Conservation (phyloP, 2,888 invertebrate genomes). For the Polia nebulosa region DNA sequence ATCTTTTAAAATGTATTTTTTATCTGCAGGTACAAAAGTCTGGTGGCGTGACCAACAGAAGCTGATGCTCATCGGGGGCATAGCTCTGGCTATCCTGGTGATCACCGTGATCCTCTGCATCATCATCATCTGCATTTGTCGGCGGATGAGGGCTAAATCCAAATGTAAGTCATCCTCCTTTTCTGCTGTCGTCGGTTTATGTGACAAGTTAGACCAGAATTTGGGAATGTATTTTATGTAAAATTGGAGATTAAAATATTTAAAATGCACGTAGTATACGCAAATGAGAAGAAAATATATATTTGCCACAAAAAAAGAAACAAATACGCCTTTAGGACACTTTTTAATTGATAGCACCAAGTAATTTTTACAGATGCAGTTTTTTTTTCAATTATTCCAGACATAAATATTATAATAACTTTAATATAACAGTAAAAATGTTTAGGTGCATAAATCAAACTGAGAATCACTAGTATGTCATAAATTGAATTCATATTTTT, state of each 20-base stretch:
- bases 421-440: background rate
- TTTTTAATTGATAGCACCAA: background rate
- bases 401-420: background rate
- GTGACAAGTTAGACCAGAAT: slow-evolving; percentile 39
- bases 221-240: background rate
- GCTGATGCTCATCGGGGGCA: slow-evolving; percentile 92
- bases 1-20: background rate
- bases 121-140: slow-evolving; percentile 96
- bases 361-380: background rate
- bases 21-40: slow-evolving; percentile 92
- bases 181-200: slow-evolving; percentile 26
- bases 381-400: background rate
- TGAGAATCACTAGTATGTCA: no score
- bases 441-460: background rate
- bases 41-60: slow-evolving; percentile 97
- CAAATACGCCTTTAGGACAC: background rate
- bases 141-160: slow-evolving; percentile 95
- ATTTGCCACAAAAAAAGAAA: background rate
- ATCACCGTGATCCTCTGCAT: slow-evolving; percentile 95
- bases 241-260: background rate
- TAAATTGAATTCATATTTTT: background rate
- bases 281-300: background rate
- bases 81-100: slow-evolving; percentile 89
- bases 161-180: slow-evolving; percentile 93
- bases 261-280: slow-evolving; percentile 9